phyloP scores from a whole-genome alignment of 1,140 invertebrate genomes.

The Ips typographus region DNA sequence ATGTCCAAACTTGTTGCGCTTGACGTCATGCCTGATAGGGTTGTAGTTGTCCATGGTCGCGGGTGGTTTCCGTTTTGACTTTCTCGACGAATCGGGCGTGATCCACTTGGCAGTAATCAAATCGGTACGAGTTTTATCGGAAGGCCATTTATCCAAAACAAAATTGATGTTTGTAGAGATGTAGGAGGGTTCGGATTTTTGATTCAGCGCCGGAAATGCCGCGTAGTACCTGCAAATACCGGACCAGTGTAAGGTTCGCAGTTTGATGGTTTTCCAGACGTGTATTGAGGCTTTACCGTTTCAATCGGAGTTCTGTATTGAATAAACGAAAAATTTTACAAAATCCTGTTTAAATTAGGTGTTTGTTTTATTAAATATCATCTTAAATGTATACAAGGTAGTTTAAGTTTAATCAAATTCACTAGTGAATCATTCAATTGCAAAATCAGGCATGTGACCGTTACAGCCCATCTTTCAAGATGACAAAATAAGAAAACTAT shows the following conservation, averaged over 20 bases:
- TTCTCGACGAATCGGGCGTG: not conserved
- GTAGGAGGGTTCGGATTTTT: conserved; percentile 10
- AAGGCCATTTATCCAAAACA: conserved; percentile 14
- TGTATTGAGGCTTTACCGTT: no score
- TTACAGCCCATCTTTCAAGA: no score
- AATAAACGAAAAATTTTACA: not conserved
- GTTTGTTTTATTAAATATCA: no score
- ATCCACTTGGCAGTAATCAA: conserved; percentile 17
- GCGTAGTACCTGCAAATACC: conserved; percentile 42
- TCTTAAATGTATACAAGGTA: no score
- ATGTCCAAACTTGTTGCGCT: conserved; percentile 7
- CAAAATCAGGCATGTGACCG: no score
- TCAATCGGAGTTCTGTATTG: no score
- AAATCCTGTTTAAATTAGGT: not conserved
- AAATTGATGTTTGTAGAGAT: conserved; percentile 16
- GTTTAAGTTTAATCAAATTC: no score
- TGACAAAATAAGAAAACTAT: no score
- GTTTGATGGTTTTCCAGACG: no score
- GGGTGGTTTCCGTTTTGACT: not conserved
- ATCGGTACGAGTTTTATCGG: conserved; percentile 7
- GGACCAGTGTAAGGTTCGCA: no score
- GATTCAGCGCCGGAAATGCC: conserved; percentile 46
- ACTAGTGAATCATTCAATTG: no score
- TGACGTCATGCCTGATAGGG: not conserved
- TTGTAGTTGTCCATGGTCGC: not conserved